Evolutionary conservation across 1,140 invertebrate species (phyloP).

Genomic region (Drosophila subobscura): DNA sequence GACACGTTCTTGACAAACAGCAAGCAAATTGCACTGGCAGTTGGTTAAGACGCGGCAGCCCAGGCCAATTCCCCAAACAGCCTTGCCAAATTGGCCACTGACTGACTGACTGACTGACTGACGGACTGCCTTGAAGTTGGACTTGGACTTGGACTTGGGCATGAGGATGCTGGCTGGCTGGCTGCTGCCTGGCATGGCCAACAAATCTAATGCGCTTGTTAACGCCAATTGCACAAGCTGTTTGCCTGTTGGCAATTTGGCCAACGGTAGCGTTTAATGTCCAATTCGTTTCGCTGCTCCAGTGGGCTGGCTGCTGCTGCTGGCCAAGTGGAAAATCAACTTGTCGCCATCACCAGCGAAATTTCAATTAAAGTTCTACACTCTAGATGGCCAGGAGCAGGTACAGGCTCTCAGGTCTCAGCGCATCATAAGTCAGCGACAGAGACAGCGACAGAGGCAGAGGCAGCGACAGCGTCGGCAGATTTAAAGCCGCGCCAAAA

Average conservation of each 20-base stretch:
- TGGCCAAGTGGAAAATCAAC: slow-evolving; percentile 73
- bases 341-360: slow-evolving; percentile 65
- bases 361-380: slow-evolving; percentile 75
- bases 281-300: slow-evolving; percentile 73
- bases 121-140: slow-evolving; percentile 7
- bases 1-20: slow-evolving; percentile 59
- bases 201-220: slow-evolving; percentile 74
- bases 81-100: slow-evolving; percentile 76
- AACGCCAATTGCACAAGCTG: slow-evolving; percentile 72
- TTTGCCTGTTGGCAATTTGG: slow-evolving; percentile 68
- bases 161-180: slow-evolving; percentile 2
- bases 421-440: slow-evolving; percentile 30
- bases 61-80: slow-evolving; percentile 73
- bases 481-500: slow-evolving; percentile 60
- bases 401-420: not conserved
- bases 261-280: slow-evolving; percentile 82
- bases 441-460: not conserved
- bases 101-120: slow-evolving; percentile 52
- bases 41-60: slow-evolving; percentile 62
- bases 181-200: slow-evolving; percentile 20
- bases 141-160: not conserved
- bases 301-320: slow-evolving; percentile 1
- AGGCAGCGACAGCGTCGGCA: slow-evolving; percentile 18
- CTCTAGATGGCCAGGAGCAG: slow-evolving; percentile 16
- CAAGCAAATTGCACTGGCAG: slow-evolving; percentile 74